Evolutionary conservation across 2,113 vertebrate species (phyloP), one percentile per base, ranked within the genome.

Genomic region (Picathartes gymnocephalus): DNA sequence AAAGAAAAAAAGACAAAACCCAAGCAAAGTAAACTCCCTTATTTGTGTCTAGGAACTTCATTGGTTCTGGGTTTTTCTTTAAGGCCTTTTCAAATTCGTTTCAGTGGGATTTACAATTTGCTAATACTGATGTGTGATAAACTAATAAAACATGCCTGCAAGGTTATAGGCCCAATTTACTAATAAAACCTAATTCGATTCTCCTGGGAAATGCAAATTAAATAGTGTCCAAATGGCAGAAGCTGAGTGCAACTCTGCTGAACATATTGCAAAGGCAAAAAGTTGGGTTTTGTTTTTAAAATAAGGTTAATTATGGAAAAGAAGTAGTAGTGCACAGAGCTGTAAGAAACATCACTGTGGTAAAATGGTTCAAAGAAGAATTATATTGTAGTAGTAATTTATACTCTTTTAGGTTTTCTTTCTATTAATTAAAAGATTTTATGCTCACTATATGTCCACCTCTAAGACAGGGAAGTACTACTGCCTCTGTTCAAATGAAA

Each of bases 101-200:
- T 96, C 93, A 96, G 96, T 96, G 88, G 96, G 96, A 94, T 97
- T 98, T 98, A 98, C 95, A 98, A 96, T 98, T 98, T 96, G 97
- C 96, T 98, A 98, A 98, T 97, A 88, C 95, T 95, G 95, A 98
- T 96, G 96, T 98, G 97, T 97, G 96, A 98, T 98, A 98, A 97
- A 96, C 97, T 98, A 98, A 97, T 98, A 98, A 98, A 98, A 98
- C 68, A 82, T 95, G 94, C 90, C 96, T 96, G 92, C 97, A 88
- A 97, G 80, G 93, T 98, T 98, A 98, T 70, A 93, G 97, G 96
- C 97, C 97, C 98, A 94, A 97, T 97, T 97, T 98, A 97, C 97
- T 97, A 97, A 96, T 98, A 98, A 98, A 98, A 98, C 56, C 68
- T 97, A 98, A 98, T 98, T 97, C 42, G 4, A 84, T 96, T 98